phyloP scores from a whole-genome alignment of 92 coral and sea anemone species.

The Phymanthus crucifer region DNA sequence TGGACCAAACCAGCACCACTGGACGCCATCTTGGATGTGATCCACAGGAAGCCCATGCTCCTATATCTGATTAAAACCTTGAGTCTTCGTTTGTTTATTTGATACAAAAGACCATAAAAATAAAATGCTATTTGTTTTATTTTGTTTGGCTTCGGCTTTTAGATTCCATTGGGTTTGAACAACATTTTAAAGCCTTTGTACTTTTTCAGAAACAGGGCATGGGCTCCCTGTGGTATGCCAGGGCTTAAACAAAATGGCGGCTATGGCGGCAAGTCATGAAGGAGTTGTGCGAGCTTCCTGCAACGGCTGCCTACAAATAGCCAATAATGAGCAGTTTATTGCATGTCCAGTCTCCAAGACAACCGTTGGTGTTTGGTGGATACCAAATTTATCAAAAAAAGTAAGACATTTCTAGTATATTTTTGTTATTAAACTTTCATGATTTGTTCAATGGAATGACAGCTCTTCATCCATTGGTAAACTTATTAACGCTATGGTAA shows the following conservation, averaged over 20 bases:
- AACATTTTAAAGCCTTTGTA: too few relatives aligned
- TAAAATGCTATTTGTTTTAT: too few relatives aligned
- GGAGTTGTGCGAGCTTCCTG: slow-evolving; percentile 64
- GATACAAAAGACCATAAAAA: too few relatives aligned
- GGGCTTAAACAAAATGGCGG: slow-evolving; percentile 90
- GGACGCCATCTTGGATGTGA: slow-evolving; percentile 48
- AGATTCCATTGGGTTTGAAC: too few relatives aligned
- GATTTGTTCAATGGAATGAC: background rate
- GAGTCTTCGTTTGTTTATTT: too few relatives aligned
- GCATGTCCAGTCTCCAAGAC: slow-evolving; percentile 78
- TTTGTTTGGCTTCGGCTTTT: too few relatives aligned
- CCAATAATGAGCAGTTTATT: slow-evolving; percentile 56
- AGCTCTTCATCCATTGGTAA: background rate
- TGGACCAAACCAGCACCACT: slow-evolving; percentile 10
- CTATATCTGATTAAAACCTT: background rate
- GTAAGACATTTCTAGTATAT: slow-evolving; percentile 20
- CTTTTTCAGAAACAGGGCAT: background rate
- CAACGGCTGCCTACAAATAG: slow-evolving; percentile 60
- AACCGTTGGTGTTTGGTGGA: slow-evolving; percentile 69
- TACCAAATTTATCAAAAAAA: slow-evolving; percentile 64
- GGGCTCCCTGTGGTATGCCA: slow-evolving; percentile 28
- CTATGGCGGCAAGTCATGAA: slow-evolving; percentile 88
- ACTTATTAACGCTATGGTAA: background rate
- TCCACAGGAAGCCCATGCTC: background rate
- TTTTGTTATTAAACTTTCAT: background rate